Evolutionary conservation across 2,113 vertebrate species (phyloP).

Genomic region (Pogonocichla stellata): DNA sequence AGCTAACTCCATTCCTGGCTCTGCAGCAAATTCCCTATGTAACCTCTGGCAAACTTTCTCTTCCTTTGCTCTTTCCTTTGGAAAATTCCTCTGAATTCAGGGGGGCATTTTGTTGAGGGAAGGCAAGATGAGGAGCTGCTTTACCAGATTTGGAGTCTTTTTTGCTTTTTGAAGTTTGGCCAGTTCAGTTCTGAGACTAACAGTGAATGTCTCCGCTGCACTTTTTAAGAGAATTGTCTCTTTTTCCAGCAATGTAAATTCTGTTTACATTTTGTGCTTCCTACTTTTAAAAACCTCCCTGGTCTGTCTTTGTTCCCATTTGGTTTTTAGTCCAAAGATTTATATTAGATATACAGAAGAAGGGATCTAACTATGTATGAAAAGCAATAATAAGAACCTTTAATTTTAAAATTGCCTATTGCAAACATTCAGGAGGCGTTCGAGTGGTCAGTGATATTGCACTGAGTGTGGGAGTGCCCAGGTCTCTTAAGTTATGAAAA

Average conservation of each 20-base stretch:
- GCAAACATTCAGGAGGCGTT: not conserved
- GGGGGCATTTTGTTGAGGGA: conserved; percentile 42
- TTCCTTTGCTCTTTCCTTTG: conserved; percentile 51
- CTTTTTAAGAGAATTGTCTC: conserved; percentile 33
- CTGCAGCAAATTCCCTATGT: conserved; percentile 43
- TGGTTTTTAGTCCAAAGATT: not conserved
- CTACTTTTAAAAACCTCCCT: conserved; percentile 7
- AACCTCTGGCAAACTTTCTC: conserved; percentile 55
- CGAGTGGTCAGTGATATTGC: not conserved
- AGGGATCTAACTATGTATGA: not conserved
- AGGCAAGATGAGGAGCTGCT: not conserved
- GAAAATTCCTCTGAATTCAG: conserved; percentile 59
- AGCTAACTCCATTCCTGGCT: conserved; percentile 31
- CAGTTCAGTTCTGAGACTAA: conserved; percentile 5
- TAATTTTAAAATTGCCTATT: not conserved
- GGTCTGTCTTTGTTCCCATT: conserved; percentile 4
- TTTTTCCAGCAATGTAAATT: conserved; percentile 48
- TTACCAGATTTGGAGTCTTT: conserved; percentile 47
- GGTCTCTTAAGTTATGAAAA: not conserved
- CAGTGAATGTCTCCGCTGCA: not conserved
- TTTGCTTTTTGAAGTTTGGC: conserved; percentile 18
- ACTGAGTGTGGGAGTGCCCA: not conserved
- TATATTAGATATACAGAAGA: conserved; percentile 11
- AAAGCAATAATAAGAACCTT: not conserved
- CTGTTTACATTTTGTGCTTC: conserved; percentile 39